Base-by-base conservation (phyloP, 2,888 invertebrate species). In the Polymixis flavicincta region DNA sequence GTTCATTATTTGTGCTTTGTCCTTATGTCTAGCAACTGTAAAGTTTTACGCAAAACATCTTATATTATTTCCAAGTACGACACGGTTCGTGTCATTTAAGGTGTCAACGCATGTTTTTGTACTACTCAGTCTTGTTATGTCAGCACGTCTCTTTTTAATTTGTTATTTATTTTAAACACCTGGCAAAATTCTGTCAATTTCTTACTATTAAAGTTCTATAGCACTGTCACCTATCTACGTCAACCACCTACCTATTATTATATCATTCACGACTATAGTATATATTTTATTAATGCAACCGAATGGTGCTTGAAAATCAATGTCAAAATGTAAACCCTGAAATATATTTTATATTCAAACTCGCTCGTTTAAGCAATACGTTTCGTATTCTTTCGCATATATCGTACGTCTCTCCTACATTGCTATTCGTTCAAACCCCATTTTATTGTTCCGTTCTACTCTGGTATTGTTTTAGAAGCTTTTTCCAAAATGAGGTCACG, bases 401-500 rank as follows among this genome's bases (percentile, higher is more conserved):
- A 63, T 65, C 54, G 37, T 74, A 55, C 77, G 71, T 72, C 85
- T 72, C 45, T 67, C 25, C 19, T 54, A 72, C 42, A 83, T 78
- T 71, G 74, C 70, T 59, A 54, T 85, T 83, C 57, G 65, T 75
- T 74, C 65, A 84, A 84, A 69, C 52, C 48, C 72, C 73, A 61
- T 76, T 84, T 85, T 68, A 84, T 84, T 83, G 71, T 83, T 73
- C 67, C 13, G 28, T 37, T 54, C 63, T 52, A 52, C 32, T 57
- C 69, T 74, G 45, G 71, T 67, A 76, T 76, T 82, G 72, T 85
- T 85, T 75, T 52, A 64, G 69, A 71, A 52, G 60, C 54, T 64
- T 80, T 76, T 80, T 76, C 67, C 28, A 55, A 76, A 80, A 83
- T 68, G 72, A 75, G 83, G 73, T 85, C 83, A 74, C 61, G 70